These are phyloP conservation scores for Pelmatolapia mariae DNA, from an alignment of 2,113 vertebrate species.

Conservation along the genomic window DNA sequence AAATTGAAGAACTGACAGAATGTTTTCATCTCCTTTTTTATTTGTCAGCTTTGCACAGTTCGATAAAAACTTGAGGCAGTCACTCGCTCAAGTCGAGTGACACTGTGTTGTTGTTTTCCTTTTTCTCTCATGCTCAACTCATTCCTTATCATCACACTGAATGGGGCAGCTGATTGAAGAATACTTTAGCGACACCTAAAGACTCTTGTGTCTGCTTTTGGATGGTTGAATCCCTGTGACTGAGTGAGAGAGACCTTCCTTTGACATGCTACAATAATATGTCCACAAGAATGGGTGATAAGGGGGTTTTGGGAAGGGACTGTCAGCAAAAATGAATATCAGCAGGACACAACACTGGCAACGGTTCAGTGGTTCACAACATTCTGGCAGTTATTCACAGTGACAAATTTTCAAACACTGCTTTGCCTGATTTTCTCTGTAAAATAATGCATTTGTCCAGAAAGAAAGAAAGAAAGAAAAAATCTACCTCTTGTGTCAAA, in stretches of 20 bases:
- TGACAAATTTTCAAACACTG: constrained; percentile 46
- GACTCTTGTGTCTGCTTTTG: constrained; percentile 22
- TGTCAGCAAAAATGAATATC: constrained; percentile 66
- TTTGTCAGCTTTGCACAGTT: constrained; percentile 59
- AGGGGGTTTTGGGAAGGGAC: constrained; percentile 51
- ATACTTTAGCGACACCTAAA: constrained; percentile 27
- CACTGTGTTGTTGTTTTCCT: constrained; percentile 24
- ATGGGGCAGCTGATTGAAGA: constrained; percentile 4
- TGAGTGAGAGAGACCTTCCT: constrained; percentile 31
- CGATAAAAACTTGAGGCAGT: constrained; percentile 45
- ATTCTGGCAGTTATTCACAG: constrained; percentile 33
- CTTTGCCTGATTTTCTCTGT: constrained; percentile 19
- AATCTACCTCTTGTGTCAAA: not conserved
- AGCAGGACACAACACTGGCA: constrained; percentile 40
- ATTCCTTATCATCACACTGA: not conserved
- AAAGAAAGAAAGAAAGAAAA: not conserved
- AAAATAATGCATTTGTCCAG: constrained; percentile 27
- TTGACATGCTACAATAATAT: constrained; percentile 53
- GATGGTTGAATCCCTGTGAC: constrained; percentile 32
- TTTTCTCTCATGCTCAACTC: not conserved
- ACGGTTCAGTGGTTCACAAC: constrained; percentile 42
- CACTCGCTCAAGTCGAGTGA: constrained; percentile 32
- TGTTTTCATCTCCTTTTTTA: constrained; percentile 60
- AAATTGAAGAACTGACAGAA: constrained; percentile 76
- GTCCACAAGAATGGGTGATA: constrained; percentile 55